Evolutionary conservation across 2,113 vertebrate species (phyloP), one percentile per base, ranked within the genome.

Genomic region (Alosa alosa): DNA sequence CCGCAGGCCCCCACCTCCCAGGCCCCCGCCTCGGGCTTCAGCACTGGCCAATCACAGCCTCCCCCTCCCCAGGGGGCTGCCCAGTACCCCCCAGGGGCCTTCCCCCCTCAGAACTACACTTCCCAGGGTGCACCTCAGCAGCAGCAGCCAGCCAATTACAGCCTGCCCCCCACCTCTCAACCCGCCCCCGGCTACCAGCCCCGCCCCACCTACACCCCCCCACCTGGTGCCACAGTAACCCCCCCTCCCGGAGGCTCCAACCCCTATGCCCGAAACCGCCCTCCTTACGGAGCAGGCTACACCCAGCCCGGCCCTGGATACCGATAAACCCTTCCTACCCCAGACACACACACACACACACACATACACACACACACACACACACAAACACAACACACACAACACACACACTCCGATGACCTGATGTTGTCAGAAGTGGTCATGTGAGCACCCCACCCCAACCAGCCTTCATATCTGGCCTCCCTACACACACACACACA

Each of bases 231-330:
- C 94, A 96, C 95, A 64, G 95, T 96, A 90, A 96, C 96, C 84
- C 97, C 97, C 1, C 97, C 97, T 25, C 96, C 97, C 1, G 96
- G 96, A 60, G 95, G 94, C 81, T 91, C 97, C 88, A 99, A 99
- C 93, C 98, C 98, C 0, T 99, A 97, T 0, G 96, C 97, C 87
- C 97, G 98, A 68, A 98, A 95, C 90, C 98, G 98, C 0, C 97
- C 96, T 0, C 95, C 97, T 44, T 99, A 97, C 11, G 96, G 96
- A 83, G 97, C 97, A 94, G 96, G 97, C 81, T 99, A 99, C 85
- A 86, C 97, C 89, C 98, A 99, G 82, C 98, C 98, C 0, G 98
- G 98, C 45, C 98, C 98, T 0, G 98, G 98, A 47, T 99, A 99
- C 93, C 97, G 97, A 94, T 99, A 99, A 97, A 91, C 88, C 50